A percentile compares a stretch with the other conserved stretches of the same genome.
These are phyloP conservation scores for Melanotaenia pygmaea DNA, from an alignment of 2,797 vertebrate species.

Conservation along the genomic window DNA sequence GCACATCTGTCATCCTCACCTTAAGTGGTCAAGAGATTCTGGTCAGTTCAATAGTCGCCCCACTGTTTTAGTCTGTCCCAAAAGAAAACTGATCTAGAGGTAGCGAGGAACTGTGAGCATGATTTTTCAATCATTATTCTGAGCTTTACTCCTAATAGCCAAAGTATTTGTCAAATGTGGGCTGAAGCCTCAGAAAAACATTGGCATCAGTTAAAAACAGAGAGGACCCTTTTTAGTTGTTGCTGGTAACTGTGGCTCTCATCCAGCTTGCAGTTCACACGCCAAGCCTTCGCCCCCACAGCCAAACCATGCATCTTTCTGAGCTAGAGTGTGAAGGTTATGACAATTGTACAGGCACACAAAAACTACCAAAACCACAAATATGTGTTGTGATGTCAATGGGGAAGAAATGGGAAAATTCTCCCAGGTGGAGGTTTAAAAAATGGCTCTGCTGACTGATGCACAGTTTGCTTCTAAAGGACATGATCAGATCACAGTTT, in stretches of 20 bases:
- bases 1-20: not conserved
- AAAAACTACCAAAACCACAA: slow-evolving; percentile 12
- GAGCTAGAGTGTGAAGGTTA: slow-evolving; percentile 20
- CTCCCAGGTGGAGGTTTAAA: slow-evolving; percentile 33
- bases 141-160: not conserved
- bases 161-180: slow-evolving; percentile 1
- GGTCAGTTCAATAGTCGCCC: not conserved
- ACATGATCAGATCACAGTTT: slow-evolving; percentile 71
- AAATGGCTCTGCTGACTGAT: slow-evolving; percentile 59
- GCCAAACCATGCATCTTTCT: slow-evolving; percentile 7
- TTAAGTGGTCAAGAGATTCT: not conserved
- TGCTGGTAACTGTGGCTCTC: slow-evolving; percentile 29
- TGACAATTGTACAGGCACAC: slow-evolving; percentile 23
- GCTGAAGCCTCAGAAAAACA: slow-evolving; percentile 1
- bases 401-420: slow-evolving; percentile 28
- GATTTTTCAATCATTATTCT: not conserved
- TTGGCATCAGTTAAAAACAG: slow-evolving; percentile 8
- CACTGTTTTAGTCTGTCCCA: not conserved
- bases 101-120: not conserved
- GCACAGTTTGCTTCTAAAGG: slow-evolving; percentile 40
- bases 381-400: slow-evolving; percentile 37
- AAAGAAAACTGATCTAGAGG: not conserved
- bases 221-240: slow-evolving; percentile 9
- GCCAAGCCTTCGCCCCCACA: slow-evolving; percentile 3
- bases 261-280: slow-evolving; percentile 27